These are phyloP conservation scores for Tachina grossa DNA, from an alignment of 2,888 invertebrate genomes.

Conservation along the genomic window DNA sequence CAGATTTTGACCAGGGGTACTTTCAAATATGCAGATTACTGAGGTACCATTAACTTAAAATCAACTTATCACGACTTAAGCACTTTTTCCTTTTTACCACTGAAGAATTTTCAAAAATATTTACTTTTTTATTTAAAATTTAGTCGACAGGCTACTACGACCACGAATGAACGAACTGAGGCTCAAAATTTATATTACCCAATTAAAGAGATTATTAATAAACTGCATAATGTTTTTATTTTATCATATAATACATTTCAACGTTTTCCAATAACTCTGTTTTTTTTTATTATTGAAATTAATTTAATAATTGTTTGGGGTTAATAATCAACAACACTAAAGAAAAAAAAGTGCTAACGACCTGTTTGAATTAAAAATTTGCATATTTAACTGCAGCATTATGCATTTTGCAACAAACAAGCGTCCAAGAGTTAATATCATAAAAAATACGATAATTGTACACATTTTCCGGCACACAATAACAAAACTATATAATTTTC, in stretches of 20 bases:
- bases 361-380: conserved; percentile 53
- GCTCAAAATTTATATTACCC: not conserved
- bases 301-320: conserved; percentile 46
- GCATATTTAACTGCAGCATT: conserved; percentile 35
- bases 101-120: too few species aligned
- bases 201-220: not conserved
- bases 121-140: too few species aligned
- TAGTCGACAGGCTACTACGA: not conserved
- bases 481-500: conserved; percentile 15
- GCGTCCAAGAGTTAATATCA: not conserved
- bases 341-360: conserved; percentile 48
- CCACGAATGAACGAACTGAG: not conserved
- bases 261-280: conserved; percentile 29
- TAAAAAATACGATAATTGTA: conserved; percentile 1
- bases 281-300: conserved; percentile 38
- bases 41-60: too few species aligned
- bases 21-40: too few species aligned
- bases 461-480: not conserved
- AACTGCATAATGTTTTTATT: not conserved
- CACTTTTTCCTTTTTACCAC: too few species aligned
- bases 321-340: conserved; percentile 16
- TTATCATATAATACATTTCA: conserved; percentile 1
- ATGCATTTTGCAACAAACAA: conserved; percentile 39
- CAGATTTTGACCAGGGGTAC: too few species aligned
- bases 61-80: too few species aligned